These are phyloP conservation scores for Tachina fera DNA, from an alignment of 2,888 invertebrate species.

Conservation along the genomic window DNA sequence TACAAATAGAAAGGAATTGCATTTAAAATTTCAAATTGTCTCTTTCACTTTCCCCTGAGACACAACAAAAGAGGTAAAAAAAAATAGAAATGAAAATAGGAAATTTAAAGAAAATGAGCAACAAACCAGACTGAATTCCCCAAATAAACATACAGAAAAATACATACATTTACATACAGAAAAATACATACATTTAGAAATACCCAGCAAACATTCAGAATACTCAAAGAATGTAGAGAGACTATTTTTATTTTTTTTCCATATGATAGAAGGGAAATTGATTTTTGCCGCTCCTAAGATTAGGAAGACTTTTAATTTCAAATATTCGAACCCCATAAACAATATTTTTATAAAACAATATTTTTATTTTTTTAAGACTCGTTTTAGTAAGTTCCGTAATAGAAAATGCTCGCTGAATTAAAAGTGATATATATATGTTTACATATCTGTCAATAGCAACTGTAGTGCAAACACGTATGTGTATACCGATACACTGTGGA, in stretches of 20 bases:
- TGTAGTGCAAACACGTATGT: too few species aligned
- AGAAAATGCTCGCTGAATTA: too few species aligned
- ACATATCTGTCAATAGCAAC: too few species aligned
- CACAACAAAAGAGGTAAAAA: constrained; percentile 33
- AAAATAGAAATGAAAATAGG: background rate
- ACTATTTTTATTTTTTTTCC: background rate
- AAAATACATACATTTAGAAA: background rate
- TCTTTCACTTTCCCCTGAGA: constrained; percentile 66
- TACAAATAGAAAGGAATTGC: constrained; percentile 41
- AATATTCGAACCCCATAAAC: too few species aligned
- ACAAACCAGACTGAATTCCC: constrained; percentile 52
- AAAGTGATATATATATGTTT: too few species aligned
- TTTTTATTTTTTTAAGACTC: too few species aligned
- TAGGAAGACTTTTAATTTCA: too few species aligned
- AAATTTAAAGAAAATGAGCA: constrained; percentile 63
- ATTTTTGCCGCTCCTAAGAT: too few species aligned
- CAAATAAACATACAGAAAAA: constrained; percentile 44
- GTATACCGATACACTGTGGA: too few species aligned
- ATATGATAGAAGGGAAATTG: background rate
- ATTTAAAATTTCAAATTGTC: constrained; percentile 61
- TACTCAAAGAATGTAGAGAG: background rate
- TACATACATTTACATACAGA: background rate
- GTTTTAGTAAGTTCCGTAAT: too few species aligned
- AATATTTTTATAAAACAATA: too few species aligned
- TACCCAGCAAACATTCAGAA: background rate